These are phyloP conservation scores for Syrphus vitripennis DNA, from an alignment of 2,888 invertebrate genomes.

Conservation along the genomic window DNA sequence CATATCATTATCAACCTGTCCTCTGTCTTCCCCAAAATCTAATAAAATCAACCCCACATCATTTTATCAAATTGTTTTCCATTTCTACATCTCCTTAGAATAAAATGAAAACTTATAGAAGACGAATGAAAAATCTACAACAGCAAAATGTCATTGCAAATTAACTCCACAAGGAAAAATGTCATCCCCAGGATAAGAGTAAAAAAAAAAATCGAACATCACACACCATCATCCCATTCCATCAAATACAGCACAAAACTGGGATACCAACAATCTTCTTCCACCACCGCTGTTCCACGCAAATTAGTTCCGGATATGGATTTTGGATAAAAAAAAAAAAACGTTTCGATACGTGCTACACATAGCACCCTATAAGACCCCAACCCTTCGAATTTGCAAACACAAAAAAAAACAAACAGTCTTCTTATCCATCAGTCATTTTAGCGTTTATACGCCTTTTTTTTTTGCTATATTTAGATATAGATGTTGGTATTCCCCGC, in stretches of 20 bases:
- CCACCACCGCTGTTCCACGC: conserved; percentile 34
- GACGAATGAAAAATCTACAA: not conserved
- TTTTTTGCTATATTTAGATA: not conserved
- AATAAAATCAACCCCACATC: conserved; percentile 14
- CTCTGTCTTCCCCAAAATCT: not conserved
- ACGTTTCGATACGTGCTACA: conserved; percentile 54
- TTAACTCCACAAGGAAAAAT: conserved; percentile 37
- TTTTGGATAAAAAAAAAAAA: conserved; percentile 37
- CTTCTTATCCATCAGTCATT: conserved; percentile 65
- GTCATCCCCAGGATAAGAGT: conserved; percentile 43
- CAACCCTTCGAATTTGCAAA: not conserved
- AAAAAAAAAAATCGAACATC: conserved; percentile 46
- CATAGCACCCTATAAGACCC: conserved; percentile 26
- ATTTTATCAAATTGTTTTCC: not conserved
- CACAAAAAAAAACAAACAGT: not conserved
- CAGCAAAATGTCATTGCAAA: conserved; percentile 46
- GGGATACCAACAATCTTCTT: conserved; percentile 50
- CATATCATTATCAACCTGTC: conserved; percentile 1
- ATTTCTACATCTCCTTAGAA: not conserved
- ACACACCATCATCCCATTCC: not conserved
- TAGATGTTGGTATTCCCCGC: conserved; percentile 20
- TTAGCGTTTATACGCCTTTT: conserved; percentile 64
- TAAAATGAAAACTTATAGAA: not conserved
- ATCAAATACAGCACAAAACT: not conserved
- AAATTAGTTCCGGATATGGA: conserved; percentile 71